Conservation (phyloP, 2,797 vertebrate species). For the Platyrinchus mystaceus region DNA sequence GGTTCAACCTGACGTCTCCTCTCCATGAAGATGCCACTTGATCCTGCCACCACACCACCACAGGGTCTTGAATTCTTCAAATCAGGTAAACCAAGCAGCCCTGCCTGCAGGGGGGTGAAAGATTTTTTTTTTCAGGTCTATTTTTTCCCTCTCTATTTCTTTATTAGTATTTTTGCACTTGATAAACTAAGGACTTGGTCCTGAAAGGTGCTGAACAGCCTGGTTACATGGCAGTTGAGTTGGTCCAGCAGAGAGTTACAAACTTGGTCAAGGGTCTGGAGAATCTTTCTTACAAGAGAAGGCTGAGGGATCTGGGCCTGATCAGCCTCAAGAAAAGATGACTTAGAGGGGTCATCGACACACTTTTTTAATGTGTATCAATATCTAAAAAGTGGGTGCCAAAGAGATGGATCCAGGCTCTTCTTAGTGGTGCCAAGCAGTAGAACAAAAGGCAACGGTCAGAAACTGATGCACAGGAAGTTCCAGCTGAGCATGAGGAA, state of each 20-base stretch:
- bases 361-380: neutral
- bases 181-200: neutral
- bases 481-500: neutral
- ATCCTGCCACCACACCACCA: rapidly evolving
- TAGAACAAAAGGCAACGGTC: rapidly evolving
- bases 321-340: rapidly evolving
- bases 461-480: neutral
- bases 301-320: neutral
- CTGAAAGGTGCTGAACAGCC: neutral
- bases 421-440: neutral
- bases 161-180: neutral
- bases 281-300: neutral
- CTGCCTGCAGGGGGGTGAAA: neutral
- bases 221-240: rapidly evolving
- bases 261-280: neutral
- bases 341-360: neutral
- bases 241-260: neutral
- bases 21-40: neutral
- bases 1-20: neutral
- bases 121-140: neutral
- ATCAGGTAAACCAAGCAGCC: neutral
- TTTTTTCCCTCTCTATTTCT: neutral
- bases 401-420: neutral
- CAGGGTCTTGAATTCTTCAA: neutral
- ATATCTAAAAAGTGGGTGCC: neutral